Evolutionary conservation across 2,797 vertebrate genomes (phyloP).

Genomic region (Eulemur albifrons): DNA sequence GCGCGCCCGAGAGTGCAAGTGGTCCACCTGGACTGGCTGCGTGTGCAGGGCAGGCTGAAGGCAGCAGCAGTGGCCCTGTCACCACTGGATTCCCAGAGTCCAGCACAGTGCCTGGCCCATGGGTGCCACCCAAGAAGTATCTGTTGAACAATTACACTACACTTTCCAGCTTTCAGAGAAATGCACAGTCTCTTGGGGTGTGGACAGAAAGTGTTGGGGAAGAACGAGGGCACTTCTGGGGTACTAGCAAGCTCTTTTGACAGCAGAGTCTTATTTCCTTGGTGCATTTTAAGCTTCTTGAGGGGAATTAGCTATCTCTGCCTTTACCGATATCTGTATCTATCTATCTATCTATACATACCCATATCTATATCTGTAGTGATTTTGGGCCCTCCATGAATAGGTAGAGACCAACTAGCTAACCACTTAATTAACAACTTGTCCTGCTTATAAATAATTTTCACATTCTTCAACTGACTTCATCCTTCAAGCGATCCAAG

Average conservation of each 20-base stretch:
- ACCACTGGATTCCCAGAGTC: background rate
- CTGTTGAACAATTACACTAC: background rate
- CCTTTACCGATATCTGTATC: background rate
- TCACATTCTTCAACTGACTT: background rate
- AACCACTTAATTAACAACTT: background rate
- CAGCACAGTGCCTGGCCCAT: too few relatives aligned
- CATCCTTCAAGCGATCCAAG: background rate
- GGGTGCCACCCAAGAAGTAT: background rate
- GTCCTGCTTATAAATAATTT: background rate
- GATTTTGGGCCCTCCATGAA: background rate
- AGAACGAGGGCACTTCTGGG: background rate
- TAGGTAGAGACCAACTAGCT: background rate
- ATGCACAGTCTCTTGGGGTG: background rate
- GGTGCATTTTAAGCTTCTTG: background rate
- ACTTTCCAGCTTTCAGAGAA: background rate
- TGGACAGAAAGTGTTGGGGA: background rate
- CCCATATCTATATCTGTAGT: background rate
- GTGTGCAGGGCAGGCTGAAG: background rate
- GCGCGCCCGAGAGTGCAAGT: rapidly evolving
- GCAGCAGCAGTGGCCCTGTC: background rate
- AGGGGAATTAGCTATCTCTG: background rate
- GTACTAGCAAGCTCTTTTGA: background rate
- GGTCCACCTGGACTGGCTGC: background rate
- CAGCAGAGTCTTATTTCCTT: background rate
- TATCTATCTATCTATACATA: background rate